Evolutionary conservation across 2,888 invertebrate species (phyloP), one percentile per base, ranked within the genome.

Genomic region (Spodoptera picta): DNA sequence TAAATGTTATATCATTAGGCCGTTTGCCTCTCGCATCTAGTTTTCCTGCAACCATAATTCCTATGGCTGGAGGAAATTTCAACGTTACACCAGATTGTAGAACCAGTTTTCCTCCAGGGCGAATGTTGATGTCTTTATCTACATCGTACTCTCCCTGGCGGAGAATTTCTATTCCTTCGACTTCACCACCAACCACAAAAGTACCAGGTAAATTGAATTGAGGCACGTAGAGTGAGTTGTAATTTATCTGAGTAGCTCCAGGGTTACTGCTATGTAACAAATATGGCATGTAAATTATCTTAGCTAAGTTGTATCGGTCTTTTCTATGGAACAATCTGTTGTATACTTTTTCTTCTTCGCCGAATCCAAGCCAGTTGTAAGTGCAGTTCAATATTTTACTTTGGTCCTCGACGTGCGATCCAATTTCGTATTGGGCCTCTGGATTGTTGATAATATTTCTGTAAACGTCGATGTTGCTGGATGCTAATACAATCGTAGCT

Each of bases 31-130:
- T 95, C 0, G 98, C 98, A 81, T 98, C 98, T 49, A 99, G 91
- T 87, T 97, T 97, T 0, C 99, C 99, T 47, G 99, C 99, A 3
- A 99, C 97, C 97, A 99, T 98, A 95, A 99, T 98, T 9, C 99
- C 99, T 59, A 99, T 97, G 27, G 98, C 96, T 1, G 99, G 98
- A 59, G 98, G 98, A 90, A 99, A 99, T 80, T 96, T 96, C 14
- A 99, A 92, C 0, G 96, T 98, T 0, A 99, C 98, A 0, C 99
- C 99, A 0, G 98, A 97, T 65, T 98, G 97, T 3, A 99, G 95
- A 12, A 97, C 97, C 47, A 99, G 93, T 88, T 97, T 97, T 5
- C 99, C 99, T n/a, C 98, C 98, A 0, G 99, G 98, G 36, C 98
- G 93, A 43, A 99, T 97, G 85, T 98, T 99, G 51, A 99, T 99